Evolutionary conservation across 2,113 vertebrate genomes (phyloP).

Genomic region (Platysteira castanea): DNA sequence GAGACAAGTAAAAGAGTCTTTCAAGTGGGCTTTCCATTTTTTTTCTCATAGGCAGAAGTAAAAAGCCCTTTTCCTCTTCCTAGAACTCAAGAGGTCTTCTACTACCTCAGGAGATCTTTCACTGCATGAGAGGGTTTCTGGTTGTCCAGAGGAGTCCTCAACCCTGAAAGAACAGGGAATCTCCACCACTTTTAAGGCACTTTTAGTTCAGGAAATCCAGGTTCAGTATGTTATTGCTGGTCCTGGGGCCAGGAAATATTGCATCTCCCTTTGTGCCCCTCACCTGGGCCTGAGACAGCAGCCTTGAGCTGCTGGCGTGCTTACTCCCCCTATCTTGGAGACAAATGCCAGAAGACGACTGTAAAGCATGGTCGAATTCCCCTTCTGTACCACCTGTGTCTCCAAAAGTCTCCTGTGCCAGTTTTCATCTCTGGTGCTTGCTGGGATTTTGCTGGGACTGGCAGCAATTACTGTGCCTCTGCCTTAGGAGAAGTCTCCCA

Average conservation of each 20-base stretch:
- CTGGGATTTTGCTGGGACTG: not conserved
- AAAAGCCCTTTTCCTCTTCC: not conserved
- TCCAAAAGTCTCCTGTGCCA: not conserved
- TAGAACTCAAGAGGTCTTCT: not conserved
- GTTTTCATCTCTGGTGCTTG: not conserved
- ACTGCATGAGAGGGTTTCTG: not conserved
- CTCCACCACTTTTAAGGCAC: not conserved
- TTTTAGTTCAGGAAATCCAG: not conserved
- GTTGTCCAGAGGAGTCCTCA: not conserved
- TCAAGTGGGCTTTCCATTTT: not conserved
- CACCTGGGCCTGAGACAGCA: not conserved
- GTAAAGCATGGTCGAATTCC: not conserved
- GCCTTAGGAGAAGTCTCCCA: not conserved
- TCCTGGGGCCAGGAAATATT: rapidly evolving
- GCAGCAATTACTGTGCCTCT: not conserved
- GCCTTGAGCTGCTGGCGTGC: not conserved
- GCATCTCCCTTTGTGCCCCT: not conserved
- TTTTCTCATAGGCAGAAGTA: not conserved
- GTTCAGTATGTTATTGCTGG: not conserved
- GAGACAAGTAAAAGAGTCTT: not conserved
- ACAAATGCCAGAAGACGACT: not conserved
- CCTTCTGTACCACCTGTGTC: not conserved
- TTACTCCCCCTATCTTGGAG: not conserved
- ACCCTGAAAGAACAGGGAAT: not conserved
- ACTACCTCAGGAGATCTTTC: not conserved